Base-by-base conservation (phyloP, 2,113 vertebrate genomes). In the Nothobranchius kuhntae region DNA sequence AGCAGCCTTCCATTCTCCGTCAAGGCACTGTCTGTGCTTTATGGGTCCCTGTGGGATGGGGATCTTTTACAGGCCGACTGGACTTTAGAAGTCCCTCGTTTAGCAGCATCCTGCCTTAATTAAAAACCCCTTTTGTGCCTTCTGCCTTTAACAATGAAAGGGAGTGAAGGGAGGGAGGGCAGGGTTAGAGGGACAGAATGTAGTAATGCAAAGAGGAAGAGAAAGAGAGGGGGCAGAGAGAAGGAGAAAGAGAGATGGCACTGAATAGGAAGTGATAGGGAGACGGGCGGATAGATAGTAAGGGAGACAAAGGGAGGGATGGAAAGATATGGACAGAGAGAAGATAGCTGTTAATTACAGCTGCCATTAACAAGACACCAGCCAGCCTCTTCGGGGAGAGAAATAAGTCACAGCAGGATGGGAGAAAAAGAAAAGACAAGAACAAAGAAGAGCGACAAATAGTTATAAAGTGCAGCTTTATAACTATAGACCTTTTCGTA, bases 341-440 rank as follows among this genome's bases (percentile, higher is more conserved):
- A 93, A 94, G 91, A 93, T 92, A 94, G 94, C 94, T 94, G 94
- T 97, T 96, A 95, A 98, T 97, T 97, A 95, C 92, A 91, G 77
- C 84, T 66, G 93, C 94, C 94, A 94, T 97, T 96, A 97, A 93
- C 91, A 92, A 87, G 92, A 91, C 93, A 76, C 86, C 65, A 80
- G 75, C 36, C 80, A 48, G 62, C 86, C 89, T 91, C 93, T 86
- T 86, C 86, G 89, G 94, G 80, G 87, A 83, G 82, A 67, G 63
- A 61, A 71, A 65, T 70, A 65, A 63, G 66, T 54, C 64, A 65
- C 64, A 47, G 30, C 73, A 68, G 30, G 62, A 59, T 53, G 61
- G 73, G 30, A 68, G 72, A 47, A 46, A 61, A 55, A 55, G 58
- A 67, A 40, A 9, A 13, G 55, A 47, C 30, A 8, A 71, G 70